A percentile compares a stretch with the other conserved stretches of the same genome.
Evolutionary conservation across 2,888 invertebrate species (phyloP).

Genomic region (Nudaria mundana): DNA sequence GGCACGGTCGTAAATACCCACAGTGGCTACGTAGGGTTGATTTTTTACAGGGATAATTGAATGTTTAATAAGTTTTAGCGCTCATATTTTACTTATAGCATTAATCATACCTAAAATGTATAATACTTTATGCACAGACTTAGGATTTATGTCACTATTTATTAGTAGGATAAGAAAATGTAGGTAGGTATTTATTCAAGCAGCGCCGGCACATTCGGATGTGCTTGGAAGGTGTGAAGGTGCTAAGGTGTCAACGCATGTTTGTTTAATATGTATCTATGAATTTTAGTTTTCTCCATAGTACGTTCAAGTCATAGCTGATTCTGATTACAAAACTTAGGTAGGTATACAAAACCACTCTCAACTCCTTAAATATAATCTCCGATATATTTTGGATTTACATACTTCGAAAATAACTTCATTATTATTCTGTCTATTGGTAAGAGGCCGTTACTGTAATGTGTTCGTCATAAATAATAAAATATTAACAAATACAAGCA

Average conservation of each 20-base stretch:
- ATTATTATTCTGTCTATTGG: constrained; percentile 47
- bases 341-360: no score
- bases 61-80: constrained; percentile 31
- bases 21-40: constrained; percentile 43
- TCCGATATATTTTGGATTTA: constrained; percentile 37
- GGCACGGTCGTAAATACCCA: constrained; percentile 51
- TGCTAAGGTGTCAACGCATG: no score
- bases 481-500: constrained; percentile 17
- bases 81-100: not conserved
- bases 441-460: constrained; percentile 46
- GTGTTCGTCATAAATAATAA: constrained; percentile 34
- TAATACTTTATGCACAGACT: no score
- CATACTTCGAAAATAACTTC: constrained; percentile 36
- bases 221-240: no score
- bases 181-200: no score
- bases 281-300: no score
- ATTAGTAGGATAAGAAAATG: no score
- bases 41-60: constrained; percentile 31
- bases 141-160: no score
- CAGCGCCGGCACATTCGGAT: no score
- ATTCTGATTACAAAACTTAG: no score
- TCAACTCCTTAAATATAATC: constrained; percentile 41
- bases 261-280: no score
- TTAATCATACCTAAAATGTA: not conserved
- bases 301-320: no score